Percentiles rank a stretch among this genome's conserved stretches.
Evolutionary conservation across 1,140 invertebrate species (phyloP).

Genomic region (Reticulitermes speratus): DNA sequence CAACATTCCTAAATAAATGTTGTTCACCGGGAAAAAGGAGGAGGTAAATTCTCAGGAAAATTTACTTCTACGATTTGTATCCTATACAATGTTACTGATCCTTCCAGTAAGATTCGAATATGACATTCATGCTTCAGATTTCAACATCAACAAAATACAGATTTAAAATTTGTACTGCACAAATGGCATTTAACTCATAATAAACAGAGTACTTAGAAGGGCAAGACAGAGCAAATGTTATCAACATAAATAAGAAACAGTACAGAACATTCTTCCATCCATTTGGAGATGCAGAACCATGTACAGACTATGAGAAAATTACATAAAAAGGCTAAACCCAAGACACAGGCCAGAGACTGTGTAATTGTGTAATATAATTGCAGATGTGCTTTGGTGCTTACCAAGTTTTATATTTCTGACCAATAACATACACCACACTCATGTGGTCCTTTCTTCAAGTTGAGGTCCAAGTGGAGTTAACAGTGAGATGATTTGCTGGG

Average conservation of each 20-base stretch:
- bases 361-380: too few relatives aligned
- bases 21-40: neutral
- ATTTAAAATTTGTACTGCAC: neutral
- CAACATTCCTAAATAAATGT: neutral
- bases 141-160: neutral
- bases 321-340: neutral
- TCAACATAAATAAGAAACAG: neutral
- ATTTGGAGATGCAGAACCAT: neutral
- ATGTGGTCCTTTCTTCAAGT: neutral
- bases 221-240: conserved; percentile 14
- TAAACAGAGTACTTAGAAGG: neutral
- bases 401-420: neutral
- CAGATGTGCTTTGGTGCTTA: neutral
- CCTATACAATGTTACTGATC: neutral
- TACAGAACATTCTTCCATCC: neutral
- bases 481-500: neutral
- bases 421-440: neutral
- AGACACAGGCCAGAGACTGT: neutral
- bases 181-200: neutral
- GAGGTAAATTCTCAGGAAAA: neutral
- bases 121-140: neutral
- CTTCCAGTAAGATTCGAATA: neutral
- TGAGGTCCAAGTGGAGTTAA: neutral
- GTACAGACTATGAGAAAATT: neutral
- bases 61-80: neutral